Evolutionary conservation across 2,888 invertebrate species (phyloP).

Genomic region (Celastrina argiolus): DNA sequence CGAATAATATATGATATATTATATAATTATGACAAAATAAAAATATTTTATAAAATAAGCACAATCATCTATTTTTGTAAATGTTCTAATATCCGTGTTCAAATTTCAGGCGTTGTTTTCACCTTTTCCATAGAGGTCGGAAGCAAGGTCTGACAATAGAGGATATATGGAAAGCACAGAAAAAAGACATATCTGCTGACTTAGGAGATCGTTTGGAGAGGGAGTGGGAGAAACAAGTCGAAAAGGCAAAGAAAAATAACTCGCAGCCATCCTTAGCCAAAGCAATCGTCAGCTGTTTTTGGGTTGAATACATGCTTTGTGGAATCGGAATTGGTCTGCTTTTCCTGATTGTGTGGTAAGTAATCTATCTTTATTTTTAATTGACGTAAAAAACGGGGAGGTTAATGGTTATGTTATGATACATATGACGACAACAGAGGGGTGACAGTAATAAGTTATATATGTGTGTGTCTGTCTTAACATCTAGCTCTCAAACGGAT

Average conservation of each 20-base stretch:
- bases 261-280: conserved; percentile 76
- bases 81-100: neutral
- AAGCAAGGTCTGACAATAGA: conserved; percentile 13
- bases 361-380: neutral
- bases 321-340: conserved; percentile 77
- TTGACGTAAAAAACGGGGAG: too few relatives aligned
- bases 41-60: too few relatives aligned
- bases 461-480: too few relatives aligned
- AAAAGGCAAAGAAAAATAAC: conserved; percentile 58
- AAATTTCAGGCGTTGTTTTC: conserved; percentile 51
- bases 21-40: too few relatives aligned
- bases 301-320: conserved; percentile 76
- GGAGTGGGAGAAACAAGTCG: conserved; percentile 80
- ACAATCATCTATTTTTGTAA: too few relatives aligned
- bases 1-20: too few relatives aligned
- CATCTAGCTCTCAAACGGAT: too few relatives aligned
- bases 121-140: conserved; percentile 14
- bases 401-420: too few relatives aligned
- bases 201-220: conserved; percentile 81
- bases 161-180: conserved; percentile 41
- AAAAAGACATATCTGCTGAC: conserved; percentile 78
- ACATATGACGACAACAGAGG: too few relatives aligned
- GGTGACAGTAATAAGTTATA: too few relatives aligned
- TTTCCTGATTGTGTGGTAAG: conserved; percentile 76
- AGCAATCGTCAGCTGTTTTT: conserved; percentile 79